Evolutionary conservation across 2,888 invertebrate species (phyloP).

Genomic region (Tillus elongatus): DNA sequence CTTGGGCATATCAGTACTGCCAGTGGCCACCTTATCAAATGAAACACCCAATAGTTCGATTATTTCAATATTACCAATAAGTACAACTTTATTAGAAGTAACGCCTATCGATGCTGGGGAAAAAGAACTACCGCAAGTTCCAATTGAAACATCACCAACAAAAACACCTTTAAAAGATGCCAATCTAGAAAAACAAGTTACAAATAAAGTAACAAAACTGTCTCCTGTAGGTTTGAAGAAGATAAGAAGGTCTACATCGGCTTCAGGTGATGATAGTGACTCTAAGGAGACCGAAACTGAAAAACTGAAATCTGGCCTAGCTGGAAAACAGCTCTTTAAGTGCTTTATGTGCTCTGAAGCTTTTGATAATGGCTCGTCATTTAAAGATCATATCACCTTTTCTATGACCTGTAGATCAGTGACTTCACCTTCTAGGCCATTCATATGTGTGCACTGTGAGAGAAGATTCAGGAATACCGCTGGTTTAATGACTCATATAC

Average conservation of each 20-base stretch:
- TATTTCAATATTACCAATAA: too few species aligned
- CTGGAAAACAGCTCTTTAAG: slow-evolving; percentile 43
- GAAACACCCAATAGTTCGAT: too few species aligned
- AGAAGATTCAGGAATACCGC: slow-evolving; percentile 41
- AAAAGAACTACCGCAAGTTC: too few species aligned
- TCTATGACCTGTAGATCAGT: slow-evolving; percentile 21
- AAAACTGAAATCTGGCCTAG: slow-evolving; percentile 24
- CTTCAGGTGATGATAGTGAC: slow-evolving; percentile 20
- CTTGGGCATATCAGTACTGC: too few species aligned
- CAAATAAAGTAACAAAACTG: too few species aligned
- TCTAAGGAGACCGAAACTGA: slow-evolving; percentile 12
- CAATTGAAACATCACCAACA: too few species aligned
- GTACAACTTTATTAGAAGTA: too few species aligned
- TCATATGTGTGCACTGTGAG: slow-evolving; percentile 46
- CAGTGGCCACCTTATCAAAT: too few species aligned
- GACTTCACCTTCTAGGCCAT: slow-evolving; percentile 24
- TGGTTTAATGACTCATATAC: slow-evolving; percentile 50
- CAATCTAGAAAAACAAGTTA: too few species aligned
- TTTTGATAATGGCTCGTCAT: slow-evolving; percentile 31
- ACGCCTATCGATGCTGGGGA: too few species aligned
- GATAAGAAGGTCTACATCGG: slow-evolving; percentile 10
- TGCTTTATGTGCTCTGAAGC: slow-evolving; percentile 45
- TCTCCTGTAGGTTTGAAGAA: too few species aligned
- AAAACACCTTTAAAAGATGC: too few species aligned
- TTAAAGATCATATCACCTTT: slow-evolving; percentile 39